Evolutionary conservation across 1,140 invertebrate genomes (phyloP).

Genomic region (Gonioctena quinquepunctata): DNA sequence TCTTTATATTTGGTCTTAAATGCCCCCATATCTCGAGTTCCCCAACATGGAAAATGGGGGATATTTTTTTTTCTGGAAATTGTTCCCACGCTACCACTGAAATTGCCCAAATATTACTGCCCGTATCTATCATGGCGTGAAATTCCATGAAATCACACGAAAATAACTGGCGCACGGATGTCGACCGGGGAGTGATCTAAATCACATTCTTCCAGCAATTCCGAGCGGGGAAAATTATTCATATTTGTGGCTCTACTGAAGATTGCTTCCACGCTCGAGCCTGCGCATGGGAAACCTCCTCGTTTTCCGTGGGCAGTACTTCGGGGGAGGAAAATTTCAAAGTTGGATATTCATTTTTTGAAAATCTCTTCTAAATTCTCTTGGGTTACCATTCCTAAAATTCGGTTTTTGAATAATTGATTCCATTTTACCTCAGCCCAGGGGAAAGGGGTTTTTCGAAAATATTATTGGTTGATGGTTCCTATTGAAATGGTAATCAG

Average conservation of each 20-base stretch:
- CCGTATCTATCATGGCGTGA: not conserved
- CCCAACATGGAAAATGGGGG: not conserved
- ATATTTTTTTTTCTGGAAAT: not conserved
- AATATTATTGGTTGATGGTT: too few species aligned
- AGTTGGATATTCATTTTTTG: not conserved
- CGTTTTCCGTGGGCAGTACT: too few species aligned
- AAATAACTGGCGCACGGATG: not conserved
- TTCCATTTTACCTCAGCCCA: too few species aligned
- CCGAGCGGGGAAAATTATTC: not conserved
- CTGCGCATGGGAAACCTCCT: not conserved
- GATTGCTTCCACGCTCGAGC: not conserved
- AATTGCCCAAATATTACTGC: not conserved
- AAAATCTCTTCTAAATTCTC: not conserved
- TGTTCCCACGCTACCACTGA: not conserved
- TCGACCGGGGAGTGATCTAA: not conserved
- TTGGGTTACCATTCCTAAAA: not conserved
- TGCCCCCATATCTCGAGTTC: not conserved
- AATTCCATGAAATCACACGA: not conserved
- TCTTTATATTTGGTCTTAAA: not conserved
- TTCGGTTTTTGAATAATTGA: not conserved
- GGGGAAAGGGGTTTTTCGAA: too few species aligned
- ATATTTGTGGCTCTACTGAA: not conserved
- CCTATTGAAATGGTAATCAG: not conserved
- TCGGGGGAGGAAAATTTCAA: not conserved
- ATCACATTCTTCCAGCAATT: not conserved